Conservation (phyloP, 1,140 invertebrate species). For the Aleiodes sp. region DNA sequence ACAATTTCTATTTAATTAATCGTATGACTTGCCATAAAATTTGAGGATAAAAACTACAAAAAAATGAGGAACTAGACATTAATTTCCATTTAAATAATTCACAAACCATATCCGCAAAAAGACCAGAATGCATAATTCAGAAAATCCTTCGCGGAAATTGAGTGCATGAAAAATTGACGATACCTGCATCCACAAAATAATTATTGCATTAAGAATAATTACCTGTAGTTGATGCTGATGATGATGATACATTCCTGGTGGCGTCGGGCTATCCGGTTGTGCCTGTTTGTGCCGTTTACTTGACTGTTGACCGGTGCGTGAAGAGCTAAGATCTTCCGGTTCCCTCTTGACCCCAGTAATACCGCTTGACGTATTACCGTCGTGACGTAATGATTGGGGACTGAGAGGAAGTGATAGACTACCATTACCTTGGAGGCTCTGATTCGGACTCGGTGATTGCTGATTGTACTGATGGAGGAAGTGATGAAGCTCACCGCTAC, state of each 20-base stretch:
- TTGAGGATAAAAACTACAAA: no score
- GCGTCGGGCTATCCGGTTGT: slow-evolving; percentile 66
- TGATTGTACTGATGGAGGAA: slow-evolving; percentile 73
- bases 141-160: no score
- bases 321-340: slow-evolving; percentile 73
- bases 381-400: slow-evolving; percentile 61
- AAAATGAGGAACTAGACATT: no score
- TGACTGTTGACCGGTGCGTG: slow-evolving; percentile 65
- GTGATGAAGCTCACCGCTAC: slow-evolving; percentile 66
- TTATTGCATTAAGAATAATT: slow-evolving; percentile 23
- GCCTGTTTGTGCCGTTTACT: slow-evolving; percentile 62
- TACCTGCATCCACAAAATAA: not conserved
- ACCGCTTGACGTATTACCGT: slow-evolving; percentile 54
- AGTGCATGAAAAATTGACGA: no score
- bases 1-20: no score
- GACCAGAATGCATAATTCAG: no score
- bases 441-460: slow-evolving; percentile 67
- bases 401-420: slow-evolving; percentile 61
- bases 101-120: no score
- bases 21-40: no score
- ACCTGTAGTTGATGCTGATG: slow-evolving; percentile 65
- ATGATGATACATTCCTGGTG: slow-evolving; percentile 70
- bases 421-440: slow-evolving; percentile 49
- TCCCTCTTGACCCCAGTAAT: slow-evolving; percentile 72
- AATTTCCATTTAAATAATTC: no score